Conservation (phyloP, 2,888 invertebrate species). For the Endotricha flammealis region DNA sequence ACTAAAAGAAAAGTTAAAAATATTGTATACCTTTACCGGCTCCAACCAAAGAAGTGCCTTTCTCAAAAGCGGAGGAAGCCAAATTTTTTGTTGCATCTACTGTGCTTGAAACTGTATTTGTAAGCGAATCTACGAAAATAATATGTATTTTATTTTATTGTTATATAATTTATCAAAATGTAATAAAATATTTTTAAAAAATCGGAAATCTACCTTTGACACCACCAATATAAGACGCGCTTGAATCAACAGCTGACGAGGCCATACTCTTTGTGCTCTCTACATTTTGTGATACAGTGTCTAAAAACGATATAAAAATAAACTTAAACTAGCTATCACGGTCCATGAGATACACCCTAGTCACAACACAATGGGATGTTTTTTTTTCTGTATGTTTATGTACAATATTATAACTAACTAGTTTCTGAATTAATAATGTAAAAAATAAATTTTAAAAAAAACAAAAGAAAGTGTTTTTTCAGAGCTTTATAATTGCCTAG, state of each 20-base stretch:
- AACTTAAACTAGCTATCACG: no score
- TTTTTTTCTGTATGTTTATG: no score
- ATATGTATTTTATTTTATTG: background rate
- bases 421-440: background rate
- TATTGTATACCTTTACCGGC: conserved; percentile 34
- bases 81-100: conserved; percentile 46
- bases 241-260: conserved; percentile 28
- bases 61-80: conserved; percentile 39
- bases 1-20: conserved; percentile 2
- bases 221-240: conserved; percentile 22
- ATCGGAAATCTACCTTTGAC: conserved; percentile 25
- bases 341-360: no score
- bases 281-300: no score
- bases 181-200: conserved; percentile 16
- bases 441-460: background rate
- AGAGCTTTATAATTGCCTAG: background rate
- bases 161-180: conserved; percentile 19
- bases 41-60: conserved; percentile 37
- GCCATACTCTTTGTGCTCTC: conserved; percentile 33
- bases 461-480: background rate
- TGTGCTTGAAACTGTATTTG: conserved; percentile 34
- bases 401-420: conserved; percentile 15
- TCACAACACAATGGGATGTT: no score
- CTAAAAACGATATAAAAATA: no score
- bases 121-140: conserved; percentile 32